These are phyloP conservation scores for Pteria penguin DNA, from an alignment of 2,888 invertebrate genomes.

Conservation along the genomic window DNA sequence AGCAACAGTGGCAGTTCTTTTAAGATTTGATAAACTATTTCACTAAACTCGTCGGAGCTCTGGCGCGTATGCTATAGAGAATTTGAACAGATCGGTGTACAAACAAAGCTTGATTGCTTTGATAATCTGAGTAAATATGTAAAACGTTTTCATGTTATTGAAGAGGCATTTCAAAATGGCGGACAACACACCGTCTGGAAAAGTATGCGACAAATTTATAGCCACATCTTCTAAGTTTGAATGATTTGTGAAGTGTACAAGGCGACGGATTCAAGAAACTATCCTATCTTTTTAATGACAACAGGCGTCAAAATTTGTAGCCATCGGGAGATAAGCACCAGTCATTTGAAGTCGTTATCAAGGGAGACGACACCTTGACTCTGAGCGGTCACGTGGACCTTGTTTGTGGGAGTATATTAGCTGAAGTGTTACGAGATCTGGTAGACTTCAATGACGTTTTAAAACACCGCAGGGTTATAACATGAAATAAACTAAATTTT, in stretches of 20 bases:
- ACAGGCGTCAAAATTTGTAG: slow-evolving; percentile 27
- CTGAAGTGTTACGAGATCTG: neutral
- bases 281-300: slow-evolving; percentile 9
- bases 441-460: no score
- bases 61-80: slow-evolving; percentile 32
- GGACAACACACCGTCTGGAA: neutral
- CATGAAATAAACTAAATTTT: no score
- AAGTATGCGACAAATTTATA: slow-evolving; percentile 14
- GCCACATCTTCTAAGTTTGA: neutral
- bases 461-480: no score
- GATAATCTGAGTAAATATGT: slow-evolving; percentile 57
- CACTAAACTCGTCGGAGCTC: slow-evolving; percentile 22
- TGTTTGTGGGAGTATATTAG: neutral
- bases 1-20: slow-evolving; percentile 42
- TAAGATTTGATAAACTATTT: slow-evolving; percentile 19
- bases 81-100: slow-evolving; percentile 36
- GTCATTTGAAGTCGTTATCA: neutral
- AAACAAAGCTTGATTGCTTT: slow-evolving; percentile 52
- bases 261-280: slow-evolving; percentile 14
- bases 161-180: slow-evolving; percentile 20
- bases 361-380: neutral
- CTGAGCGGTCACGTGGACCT: neutral
- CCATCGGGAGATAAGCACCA: neutral
- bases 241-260: neutral
- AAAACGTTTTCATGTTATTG: slow-evolving; percentile 42